A percentile compares a stretch with the other conserved stretches of the same genome.
phyloP scores from a whole-genome alignment of 1,140 invertebrate genomes.

The Drosophila punjabiensis region DNA sequence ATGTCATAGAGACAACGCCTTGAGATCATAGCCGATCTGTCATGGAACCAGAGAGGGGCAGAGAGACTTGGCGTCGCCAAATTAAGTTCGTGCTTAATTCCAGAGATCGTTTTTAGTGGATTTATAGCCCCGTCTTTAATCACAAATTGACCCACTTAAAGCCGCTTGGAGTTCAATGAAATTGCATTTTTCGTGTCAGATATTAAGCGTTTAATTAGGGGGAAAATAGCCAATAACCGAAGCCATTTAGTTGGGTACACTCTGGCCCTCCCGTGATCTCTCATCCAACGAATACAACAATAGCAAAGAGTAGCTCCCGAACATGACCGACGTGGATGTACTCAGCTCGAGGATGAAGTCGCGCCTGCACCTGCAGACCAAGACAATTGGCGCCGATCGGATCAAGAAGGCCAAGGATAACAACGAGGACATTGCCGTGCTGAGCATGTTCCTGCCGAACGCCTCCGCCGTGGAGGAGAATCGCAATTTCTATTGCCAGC shows the following conservation, averaged over 20 bases:
- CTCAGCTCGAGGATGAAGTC: conserved; percentile 91
- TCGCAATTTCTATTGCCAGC: conserved; percentile 91
- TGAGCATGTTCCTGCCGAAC: conserved; percentile 92
- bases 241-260: conserved; percentile 36
- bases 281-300: conserved; percentile 1
- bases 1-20: conserved; percentile 62
- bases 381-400: conserved; percentile 91
- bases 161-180: conserved; percentile 26
- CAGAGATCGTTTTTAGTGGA: conserved; percentile 36
- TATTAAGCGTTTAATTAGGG: conserved; percentile 3
- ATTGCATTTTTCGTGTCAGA: conserved; percentile 56
- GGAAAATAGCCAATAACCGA: background rate
- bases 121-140: conserved; percentile 54
- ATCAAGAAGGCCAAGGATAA: conserved; percentile 91
- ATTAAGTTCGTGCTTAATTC: conserved; percentile 48
- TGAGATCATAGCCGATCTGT: conserved; percentile 33
- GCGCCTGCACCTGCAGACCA: conserved; percentile 90
- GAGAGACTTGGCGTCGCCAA: conserved; percentile 70
- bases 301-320: conserved; percentile 11
- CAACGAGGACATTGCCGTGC: conserved; percentile 93
- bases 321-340: conserved; percentile 90
- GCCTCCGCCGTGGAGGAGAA: conserved; percentile 89
- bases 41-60: conserved; percentile 9
- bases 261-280: conserved; percentile 9
- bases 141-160: conserved; percentile 61